A percentile compares a stretch with the other conserved stretches of the same genome.
Conservation (phyloP, 2,888 invertebrate genomes). For the Coenonympha arcania region DNA sequence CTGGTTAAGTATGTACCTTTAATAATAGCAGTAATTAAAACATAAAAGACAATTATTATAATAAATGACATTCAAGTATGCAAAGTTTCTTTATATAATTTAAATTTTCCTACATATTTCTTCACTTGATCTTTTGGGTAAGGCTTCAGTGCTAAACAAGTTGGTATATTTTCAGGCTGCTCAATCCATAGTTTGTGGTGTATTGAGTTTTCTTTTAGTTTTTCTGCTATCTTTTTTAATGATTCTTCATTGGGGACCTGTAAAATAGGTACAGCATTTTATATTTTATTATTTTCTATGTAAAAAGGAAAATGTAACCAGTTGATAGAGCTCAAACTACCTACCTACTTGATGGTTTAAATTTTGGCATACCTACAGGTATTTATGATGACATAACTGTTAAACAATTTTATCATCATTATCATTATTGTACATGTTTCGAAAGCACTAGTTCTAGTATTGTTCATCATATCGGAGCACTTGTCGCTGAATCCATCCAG, state of each 20-base stretch:
- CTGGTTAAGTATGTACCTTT: too few species aligned
- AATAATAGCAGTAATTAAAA: too few species aligned
- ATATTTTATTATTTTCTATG: background rate
- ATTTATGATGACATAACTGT: too few species aligned
- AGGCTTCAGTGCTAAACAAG: conserved; percentile 94
- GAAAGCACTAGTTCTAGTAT: too few species aligned
- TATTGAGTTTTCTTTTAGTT: conserved; percentile 81
- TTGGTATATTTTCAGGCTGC: conserved; percentile 96
- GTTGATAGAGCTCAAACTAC: too few species aligned
- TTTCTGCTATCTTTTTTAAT: conserved; percentile 78
- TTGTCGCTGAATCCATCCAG: too few species aligned
- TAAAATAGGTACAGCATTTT: conserved; percentile 28
- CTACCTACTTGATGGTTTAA: too few species aligned
- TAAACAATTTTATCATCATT: too few species aligned
- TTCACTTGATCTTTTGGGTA: conserved; percentile 89
- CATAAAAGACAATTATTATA: conserved; percentile 16
- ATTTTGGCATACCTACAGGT: too few species aligned
- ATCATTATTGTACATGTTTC: too few species aligned
- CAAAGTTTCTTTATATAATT: conserved; percentile 78
- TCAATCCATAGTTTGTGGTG: conserved; percentile 96
- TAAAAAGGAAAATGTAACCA: too few species aligned
- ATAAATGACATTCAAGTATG: background rate
- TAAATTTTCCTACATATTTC: conserved; percentile 88
- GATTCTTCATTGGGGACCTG: conserved; percentile 85
- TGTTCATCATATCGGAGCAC: too few species aligned